Conservation (phyloP, 2,113 vertebrate genomes). For the Microtus richardsoni region DNA sequence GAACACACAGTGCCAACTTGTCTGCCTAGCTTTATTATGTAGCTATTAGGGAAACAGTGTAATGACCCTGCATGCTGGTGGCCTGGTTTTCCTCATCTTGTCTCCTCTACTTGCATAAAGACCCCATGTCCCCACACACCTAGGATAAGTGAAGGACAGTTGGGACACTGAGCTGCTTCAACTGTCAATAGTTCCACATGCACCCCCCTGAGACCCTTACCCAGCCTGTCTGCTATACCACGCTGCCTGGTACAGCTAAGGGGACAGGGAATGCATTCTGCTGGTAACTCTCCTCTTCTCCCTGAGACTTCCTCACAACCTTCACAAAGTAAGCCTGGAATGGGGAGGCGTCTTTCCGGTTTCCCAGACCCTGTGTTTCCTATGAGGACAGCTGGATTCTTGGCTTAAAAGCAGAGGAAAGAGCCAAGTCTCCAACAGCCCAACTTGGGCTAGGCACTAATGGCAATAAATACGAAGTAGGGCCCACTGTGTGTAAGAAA, state of each 20-base stretch:
- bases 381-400: neutral
- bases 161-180: neutral
- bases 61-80: neutral
- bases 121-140: neutral
- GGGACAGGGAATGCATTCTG: neutral
- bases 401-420: neutral
- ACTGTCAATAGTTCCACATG: neutral
- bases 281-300: neutral
- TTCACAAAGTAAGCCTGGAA: neutral
- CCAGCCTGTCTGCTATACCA: neutral
- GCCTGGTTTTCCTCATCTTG: neutral
- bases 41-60: neutral
- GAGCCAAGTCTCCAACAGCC: neutral
- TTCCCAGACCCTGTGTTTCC: neutral
- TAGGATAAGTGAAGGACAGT: neutral
- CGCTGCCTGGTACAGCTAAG: neutral
- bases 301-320: neutral
- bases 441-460: rapidly evolving
- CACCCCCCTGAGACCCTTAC: constrained; percentile 3
- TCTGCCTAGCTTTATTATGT: neutral
- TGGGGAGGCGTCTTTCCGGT: neutral
- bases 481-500: neutral
- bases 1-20: neutral
- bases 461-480: neutral
- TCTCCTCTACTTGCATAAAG: constrained; percentile 23